A percentile compares a stretch with the other conserved stretches of the same genome.
These are phyloP conservation scores for Actinostola sp. DNA, from an alignment of 92 coral and sea anemone genomes.

Conservation along the genomic window DNA sequence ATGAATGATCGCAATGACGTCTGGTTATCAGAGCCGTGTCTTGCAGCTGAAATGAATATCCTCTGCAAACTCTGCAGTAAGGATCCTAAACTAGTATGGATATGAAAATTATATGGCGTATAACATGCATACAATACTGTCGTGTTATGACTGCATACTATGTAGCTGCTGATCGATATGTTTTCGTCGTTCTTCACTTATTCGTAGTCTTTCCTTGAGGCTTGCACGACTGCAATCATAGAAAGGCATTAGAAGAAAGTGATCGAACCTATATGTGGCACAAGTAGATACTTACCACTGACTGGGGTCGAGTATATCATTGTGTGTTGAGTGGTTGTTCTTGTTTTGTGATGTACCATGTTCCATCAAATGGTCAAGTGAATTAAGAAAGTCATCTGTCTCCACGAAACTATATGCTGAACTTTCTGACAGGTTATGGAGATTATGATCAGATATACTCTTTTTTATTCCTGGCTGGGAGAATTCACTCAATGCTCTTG, in stretches of 20 bases:
- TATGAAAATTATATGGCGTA: no score
- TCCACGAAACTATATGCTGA: conserved; percentile 46
- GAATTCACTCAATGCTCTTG: conserved; percentile 56
- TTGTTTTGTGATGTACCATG: conserved; percentile 41
- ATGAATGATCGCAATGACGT: no score
- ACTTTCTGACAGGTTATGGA: conserved; percentile 65
- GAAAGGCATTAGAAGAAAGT: neutral
- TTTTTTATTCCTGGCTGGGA: conserved; percentile 60
- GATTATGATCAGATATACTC: conserved; percentile 91
- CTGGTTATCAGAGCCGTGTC: no score
- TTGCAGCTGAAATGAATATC: no score
- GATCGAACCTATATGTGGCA: neutral
- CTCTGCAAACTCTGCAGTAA: no score
- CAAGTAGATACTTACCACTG: conserved; percentile 64
- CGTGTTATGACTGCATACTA: conserved; percentile 74
- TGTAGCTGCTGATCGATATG: conserved; percentile 76
- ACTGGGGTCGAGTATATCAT: conserved; percentile 74
- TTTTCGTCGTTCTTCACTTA: conserved; percentile 78
- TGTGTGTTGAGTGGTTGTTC: conserved; percentile 44
- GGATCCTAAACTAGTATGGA: no score
- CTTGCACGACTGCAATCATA: conserved; percentile 77
- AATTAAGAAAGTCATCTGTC: conserved; percentile 56
- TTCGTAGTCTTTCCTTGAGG: conserved; percentile 79
- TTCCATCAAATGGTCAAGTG: conserved; percentile 16
- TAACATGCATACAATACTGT: no score